These are phyloP conservation scores for Halictus quadricinctus DNA, from an alignment of 2,888 invertebrate genomes.

Conservation along the genomic window DNA sequence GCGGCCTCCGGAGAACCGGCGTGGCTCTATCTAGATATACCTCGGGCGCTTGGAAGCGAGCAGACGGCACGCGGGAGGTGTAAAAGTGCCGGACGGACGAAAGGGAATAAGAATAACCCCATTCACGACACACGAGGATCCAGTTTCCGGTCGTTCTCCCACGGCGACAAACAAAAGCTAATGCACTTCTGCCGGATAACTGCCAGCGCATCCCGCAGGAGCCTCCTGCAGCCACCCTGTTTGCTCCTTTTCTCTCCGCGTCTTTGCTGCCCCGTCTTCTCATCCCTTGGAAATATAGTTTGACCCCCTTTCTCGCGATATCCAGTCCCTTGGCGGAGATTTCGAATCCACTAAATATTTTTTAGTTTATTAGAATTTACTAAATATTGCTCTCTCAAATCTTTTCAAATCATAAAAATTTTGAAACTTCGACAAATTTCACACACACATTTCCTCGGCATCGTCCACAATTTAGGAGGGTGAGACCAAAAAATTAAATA, in stretches of 20 bases:
- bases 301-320: not conserved
- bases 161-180: conserved; percentile 71
- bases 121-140: conserved; percentile 61
- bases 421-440: too few relatives aligned
- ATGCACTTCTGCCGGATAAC: conserved; percentile 74
- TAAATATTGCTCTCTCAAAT: too few relatives aligned
- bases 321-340: not conserved
- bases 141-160: conserved; percentile 57
- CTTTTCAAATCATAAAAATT: too few relatives aligned
- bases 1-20: not conserved
- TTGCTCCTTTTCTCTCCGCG: conserved; percentile 20
- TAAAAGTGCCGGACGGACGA: conserved; percentile 33
- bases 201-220: conserved; percentile 54
- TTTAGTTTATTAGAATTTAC: too few relatives aligned
- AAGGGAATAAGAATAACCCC: conserved; percentile 51
- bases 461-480: too few relatives aligned
- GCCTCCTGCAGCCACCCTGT: conserved; percentile 37
- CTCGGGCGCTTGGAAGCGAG: conserved; percentile 43
- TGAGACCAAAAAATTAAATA: too few relatives aligned
- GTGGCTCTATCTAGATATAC: conserved; percentile 23
- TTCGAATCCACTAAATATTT: not conserved
- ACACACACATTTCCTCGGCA: too few relatives aligned
- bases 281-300: not conserved
- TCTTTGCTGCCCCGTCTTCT: not conserved
- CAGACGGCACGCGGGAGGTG: conserved; percentile 29